Evolutionary conservation across 2,888 invertebrate genomes (phyloP).

Genomic region (Cantharis flavilabris): DNA sequence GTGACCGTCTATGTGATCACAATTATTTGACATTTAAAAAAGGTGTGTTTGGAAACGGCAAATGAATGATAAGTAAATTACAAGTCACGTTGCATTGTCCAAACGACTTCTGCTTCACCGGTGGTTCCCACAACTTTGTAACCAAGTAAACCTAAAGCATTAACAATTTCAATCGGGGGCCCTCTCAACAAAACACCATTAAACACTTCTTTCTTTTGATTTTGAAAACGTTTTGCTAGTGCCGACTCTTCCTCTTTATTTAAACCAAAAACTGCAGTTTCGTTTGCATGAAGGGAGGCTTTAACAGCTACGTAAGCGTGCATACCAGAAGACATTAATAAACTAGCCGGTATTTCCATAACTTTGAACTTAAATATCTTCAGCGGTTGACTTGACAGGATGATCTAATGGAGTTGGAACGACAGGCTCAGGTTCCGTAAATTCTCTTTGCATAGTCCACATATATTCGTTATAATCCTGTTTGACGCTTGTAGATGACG

Average conservation of each 20-base stretch:
- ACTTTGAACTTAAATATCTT: slow-evolving; percentile 30
- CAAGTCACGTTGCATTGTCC: slow-evolving; percentile 81
- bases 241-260: slow-evolving; percentile 72
- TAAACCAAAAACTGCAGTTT: slow-evolving; percentile 78
- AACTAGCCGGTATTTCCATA: slow-evolving; percentile 54
- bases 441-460: slow-evolving; percentile 93
- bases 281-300: slow-evolving; percentile 75
- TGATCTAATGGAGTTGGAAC: slow-evolving; percentile 46
- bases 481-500: slow-evolving; percentile 82
- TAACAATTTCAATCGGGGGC: slow-evolving; percentile 71
- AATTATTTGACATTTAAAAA: slow-evolving; percentile 28
- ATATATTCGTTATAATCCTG: slow-evolving; percentile 90
- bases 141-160: slow-evolving; percentile 75
- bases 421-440: slow-evolving; percentile 79
- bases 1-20: slow-evolving; percentile 18
- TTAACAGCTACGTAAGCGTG: slow-evolving; percentile 78
- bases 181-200: slow-evolving; percentile 76
- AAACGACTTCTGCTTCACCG: slow-evolving; percentile 80
- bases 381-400: slow-evolving; percentile 27
- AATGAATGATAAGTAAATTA: slow-evolving; percentile 51
- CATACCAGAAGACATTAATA: slow-evolving; percentile 58
- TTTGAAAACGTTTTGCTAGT: slow-evolving; percentile 70
- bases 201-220: slow-evolving; percentile 63
- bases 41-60: background rate
- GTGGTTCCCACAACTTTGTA: slow-evolving; percentile 78